A percentile compares a stretch with the other conserved stretches of the same genome.
Conservation (phyloP, 2,797 vertebrate species). For the Chiloscyllium punctatum region DNA sequence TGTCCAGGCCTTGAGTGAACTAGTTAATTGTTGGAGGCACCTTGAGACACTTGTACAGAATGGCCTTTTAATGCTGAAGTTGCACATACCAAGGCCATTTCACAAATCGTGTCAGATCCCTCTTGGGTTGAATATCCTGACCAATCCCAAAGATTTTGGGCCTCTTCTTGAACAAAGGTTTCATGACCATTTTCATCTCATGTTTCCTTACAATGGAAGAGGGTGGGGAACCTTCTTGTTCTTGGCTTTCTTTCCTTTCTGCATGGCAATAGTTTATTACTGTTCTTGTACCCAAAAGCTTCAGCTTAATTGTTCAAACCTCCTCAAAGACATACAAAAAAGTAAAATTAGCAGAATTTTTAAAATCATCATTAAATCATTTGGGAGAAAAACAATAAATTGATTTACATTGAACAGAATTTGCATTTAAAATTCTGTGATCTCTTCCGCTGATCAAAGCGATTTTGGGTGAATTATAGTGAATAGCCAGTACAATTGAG, state of each 20-base stretch:
- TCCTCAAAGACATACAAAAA: neutral
- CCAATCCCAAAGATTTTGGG: conserved; percentile 43
- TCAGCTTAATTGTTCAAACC: neutral
- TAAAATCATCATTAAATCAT: too few species aligned
- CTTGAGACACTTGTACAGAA: conserved; percentile 91
- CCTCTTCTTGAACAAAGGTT: too few species aligned
- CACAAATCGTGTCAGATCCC: conserved; percentile 90
- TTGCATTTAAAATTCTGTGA: neutral
- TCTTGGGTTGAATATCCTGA: conserved; percentile 96
- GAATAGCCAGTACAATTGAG: neutral
- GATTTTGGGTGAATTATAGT: neutral
- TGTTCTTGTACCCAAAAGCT: neutral
- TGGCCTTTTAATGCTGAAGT: conserved; percentile 86
- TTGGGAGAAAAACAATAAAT: neutral
- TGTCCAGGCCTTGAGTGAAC: conserved; percentile 93
- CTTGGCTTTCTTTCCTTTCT: too few species aligned
- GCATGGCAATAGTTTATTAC: neutral
- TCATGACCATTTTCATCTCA: too few species aligned
- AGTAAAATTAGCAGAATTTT: neutral
- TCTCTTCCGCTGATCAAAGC: neutral
- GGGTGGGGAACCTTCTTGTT: too few species aligned
- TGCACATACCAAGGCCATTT: conserved; percentile 94
- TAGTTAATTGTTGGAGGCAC: conserved; percentile 96
- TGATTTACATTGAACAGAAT: neutral
- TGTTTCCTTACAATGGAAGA: too few species aligned